phyloP scores from a whole-genome alignment of 2,113 vertebrate genomes.

The Passerina amoena region DNA sequence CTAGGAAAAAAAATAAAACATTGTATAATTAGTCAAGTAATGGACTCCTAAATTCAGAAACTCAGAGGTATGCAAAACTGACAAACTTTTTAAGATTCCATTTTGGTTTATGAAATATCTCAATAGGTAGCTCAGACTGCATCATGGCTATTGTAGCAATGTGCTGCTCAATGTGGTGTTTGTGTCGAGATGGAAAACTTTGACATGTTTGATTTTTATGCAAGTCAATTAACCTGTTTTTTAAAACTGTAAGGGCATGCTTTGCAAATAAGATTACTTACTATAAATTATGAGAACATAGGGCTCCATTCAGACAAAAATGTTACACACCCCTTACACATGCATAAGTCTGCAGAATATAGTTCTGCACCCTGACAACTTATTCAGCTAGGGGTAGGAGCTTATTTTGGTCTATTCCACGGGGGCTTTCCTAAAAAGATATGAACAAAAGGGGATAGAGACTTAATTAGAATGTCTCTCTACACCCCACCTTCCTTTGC shows the following conservation, averaged over 20 bases:
- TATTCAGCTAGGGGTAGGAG: slow-evolving; percentile 55
- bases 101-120: slow-evolving; percentile 79
- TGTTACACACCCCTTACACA: slow-evolving; percentile 76
- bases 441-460: slow-evolving; percentile 67
- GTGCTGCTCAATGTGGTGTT: slow-evolving; percentile 74
- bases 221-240: slow-evolving; percentile 84
- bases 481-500: slow-evolving; percentile 47
- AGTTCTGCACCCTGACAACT: slow-evolving; percentile 72
- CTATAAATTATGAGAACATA: slow-evolving; percentile 84
- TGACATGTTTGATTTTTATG: slow-evolving; percentile 83
- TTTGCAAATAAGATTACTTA: slow-evolving; percentile 86
- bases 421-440: slow-evolving; percentile 63
- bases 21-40: slow-evolving; percentile 81
- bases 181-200: slow-evolving; percentile 79
- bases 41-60: slow-evolving; percentile 81
- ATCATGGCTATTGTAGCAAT: slow-evolving; percentile 78
- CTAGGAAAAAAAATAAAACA: slow-evolving; percentile 79
- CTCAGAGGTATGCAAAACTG: slow-evolving; percentile 77
- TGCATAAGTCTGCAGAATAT: slow-evolving; percentile 73
- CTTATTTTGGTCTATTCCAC: slow-evolving; percentile 67
- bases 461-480: slow-evolving; percentile 65
- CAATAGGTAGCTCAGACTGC: slow-evolving; percentile 70
- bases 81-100: slow-evolving; percentile 80
- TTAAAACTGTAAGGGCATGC: slow-evolving; percentile 81
- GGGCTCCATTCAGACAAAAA: slow-evolving; percentile 82